Evolutionary conservation across 1,140 invertebrate genomes (phyloP).

Genomic region (Chrysopa pallens): DNA sequence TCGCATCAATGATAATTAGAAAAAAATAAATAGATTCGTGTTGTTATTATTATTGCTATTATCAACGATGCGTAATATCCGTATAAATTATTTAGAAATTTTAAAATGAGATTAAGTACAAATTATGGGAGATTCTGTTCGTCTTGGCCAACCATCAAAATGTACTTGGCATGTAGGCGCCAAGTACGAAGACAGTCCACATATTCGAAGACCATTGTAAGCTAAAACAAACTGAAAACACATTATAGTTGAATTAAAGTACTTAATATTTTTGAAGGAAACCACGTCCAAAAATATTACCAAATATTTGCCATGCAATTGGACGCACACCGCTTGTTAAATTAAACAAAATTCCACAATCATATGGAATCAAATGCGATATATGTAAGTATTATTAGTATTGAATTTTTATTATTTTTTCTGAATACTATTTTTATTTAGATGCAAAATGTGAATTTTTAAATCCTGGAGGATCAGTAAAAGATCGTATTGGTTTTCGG

Average conservation of each 20-base stretch:
- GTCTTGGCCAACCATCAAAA: constrained; percentile 38
- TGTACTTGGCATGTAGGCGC: constrained; percentile 41
- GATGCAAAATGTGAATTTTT: constrained; percentile 97
- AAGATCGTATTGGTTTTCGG: constrained; percentile 85
- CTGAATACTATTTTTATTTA: constrained; percentile 25
- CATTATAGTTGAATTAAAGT: constrained; percentile 1
- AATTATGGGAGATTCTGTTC: constrained; percentile 23
- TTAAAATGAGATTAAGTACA: no score
- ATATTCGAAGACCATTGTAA: constrained; percentile 19
- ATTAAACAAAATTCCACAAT: constrained; percentile 70
- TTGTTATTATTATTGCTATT: no score
- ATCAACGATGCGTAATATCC: no score
- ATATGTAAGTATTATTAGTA: constrained; percentile 64
- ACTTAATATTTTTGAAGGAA: constrained; percentile 15
- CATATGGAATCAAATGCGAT: constrained; percentile 75
- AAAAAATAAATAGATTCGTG: no score
- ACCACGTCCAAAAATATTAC: constrained; percentile 44
- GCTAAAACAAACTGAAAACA: constrained; percentile 10
- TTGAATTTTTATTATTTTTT: constrained; percentile 1
- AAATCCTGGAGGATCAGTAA: constrained; percentile 95
- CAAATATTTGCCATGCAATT: constrained; percentile 69
- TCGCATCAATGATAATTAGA: no score
- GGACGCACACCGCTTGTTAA: constrained; percentile 84
- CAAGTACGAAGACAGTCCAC: constrained; percentile 19
- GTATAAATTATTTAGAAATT: no score